These are phyloP conservation scores for Phrynocephalus versicolor DNA, from an alignment of 2,113 vertebrate species.

Conservation along the genomic window DNA sequence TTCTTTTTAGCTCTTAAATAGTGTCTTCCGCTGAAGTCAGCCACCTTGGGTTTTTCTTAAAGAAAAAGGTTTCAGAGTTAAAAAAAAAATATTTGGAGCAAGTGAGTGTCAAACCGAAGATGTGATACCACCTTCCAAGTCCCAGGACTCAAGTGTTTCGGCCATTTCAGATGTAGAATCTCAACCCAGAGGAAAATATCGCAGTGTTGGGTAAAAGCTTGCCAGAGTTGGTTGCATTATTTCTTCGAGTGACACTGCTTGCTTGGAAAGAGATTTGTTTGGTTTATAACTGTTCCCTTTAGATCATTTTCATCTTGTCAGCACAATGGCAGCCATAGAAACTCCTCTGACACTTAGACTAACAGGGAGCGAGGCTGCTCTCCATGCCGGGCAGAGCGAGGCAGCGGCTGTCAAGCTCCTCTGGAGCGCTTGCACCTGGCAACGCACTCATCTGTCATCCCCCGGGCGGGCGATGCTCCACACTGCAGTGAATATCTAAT, in stretches of 20 bases:
- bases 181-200: background rate
- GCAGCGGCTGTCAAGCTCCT: background rate
- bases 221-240: background rate
- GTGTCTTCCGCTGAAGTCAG: too few species aligned
- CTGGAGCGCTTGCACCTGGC: background rate
- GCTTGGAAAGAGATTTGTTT: constrained; percentile 3
- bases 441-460: background rate
- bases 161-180: too few species aligned
- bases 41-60: too few species aligned
- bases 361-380: background rate
- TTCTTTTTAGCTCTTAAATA: too few species aligned
- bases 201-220: too few species aligned
- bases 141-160: too few species aligned
- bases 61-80: too few species aligned
- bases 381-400: background rate
- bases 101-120: too few species aligned
- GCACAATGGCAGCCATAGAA: constrained; percentile 13
- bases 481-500: constrained; percentile 9
- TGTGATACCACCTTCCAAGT: too few species aligned
- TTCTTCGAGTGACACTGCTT: background rate
- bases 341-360: constrained; percentile 2
- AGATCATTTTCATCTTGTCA: constrained; percentile 3
- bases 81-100: too few species aligned
- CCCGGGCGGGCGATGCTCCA: background rate
- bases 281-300: constrained; percentile 8